phyloP scores from a whole-genome alignment of 1,140 invertebrate species.

The Diabrotica virgifera region DNA sequence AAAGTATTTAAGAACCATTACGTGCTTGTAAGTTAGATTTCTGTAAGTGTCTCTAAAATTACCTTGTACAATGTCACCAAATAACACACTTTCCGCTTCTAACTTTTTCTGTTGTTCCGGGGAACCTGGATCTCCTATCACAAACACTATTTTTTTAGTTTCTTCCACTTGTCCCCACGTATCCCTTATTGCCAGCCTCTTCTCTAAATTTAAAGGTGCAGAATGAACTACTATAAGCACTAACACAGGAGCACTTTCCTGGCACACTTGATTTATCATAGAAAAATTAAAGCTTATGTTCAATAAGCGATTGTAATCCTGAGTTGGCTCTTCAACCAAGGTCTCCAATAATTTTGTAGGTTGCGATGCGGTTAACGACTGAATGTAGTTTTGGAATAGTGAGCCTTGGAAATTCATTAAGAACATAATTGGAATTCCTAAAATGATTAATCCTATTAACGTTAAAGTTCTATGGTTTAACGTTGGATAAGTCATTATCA shows the following conservation, averaged over 20 bases:
- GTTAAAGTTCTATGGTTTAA: too few species aligned
- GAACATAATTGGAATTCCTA: too few species aligned
- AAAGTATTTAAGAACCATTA: slow-evolving; percentile 78
- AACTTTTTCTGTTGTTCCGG: slow-evolving; percentile 50
- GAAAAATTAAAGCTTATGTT: slow-evolving; percentile 9
- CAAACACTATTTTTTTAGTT: slow-evolving; percentile 57
- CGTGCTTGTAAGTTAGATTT: slow-evolving; percentile 85
- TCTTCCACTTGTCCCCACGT: slow-evolving; percentile 61
- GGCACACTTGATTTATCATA: slow-evolving; percentile 16
- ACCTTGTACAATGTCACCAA: slow-evolving; percentile 74
- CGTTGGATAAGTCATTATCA: too few species aligned
- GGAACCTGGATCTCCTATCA: slow-evolving; percentile 60
- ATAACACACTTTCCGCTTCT: slow-evolving; percentile 56
- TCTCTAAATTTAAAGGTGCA: slow-evolving; percentile 58
- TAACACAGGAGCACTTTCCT: slow-evolving; percentile 37
- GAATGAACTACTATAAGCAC: slow-evolving; percentile 66
- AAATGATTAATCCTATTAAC: too few species aligned
- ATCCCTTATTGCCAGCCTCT: slow-evolving; percentile 60
- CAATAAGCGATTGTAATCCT: not conserved
- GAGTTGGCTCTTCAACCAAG: not conserved
- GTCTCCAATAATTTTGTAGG: too few species aligned
- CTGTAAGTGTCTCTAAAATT: slow-evolving; percentile 75
- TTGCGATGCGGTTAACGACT: too few species aligned
- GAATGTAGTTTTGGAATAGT: too few species aligned
- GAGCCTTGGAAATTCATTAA: too few species aligned